Evolutionary conservation across 1,140 invertebrate genomes (phyloP), one percentile per base, ranked within the genome.

Genomic region (Stenopsyche tienmushanensis): DNA sequence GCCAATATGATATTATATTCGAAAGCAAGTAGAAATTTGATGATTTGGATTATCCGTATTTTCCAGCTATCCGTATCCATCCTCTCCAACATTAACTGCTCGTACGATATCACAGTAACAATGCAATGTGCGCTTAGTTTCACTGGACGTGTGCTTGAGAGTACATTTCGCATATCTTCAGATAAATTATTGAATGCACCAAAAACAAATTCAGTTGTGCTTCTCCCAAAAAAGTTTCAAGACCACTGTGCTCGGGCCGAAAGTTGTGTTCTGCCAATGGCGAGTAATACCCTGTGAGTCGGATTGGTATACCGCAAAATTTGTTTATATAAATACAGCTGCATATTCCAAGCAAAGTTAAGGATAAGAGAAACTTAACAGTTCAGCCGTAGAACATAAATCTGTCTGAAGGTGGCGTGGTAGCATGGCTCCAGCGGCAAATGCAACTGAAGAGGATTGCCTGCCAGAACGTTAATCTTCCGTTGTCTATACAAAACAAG

Each of bases 391-490:
- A 34, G 29, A 34, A 34, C 29, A 34, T 34, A 34, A 34, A 34
- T 34, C 13, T 34, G 13, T 34, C 29, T 34, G 29, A 5, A 7
- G 29, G 29, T 34, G 29, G 29, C 29, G 29, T 34, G 13, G 29
- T 13, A 13, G 29, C 29, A 13, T 20, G 42, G 53, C 25, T 17
- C 26, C 13, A 7, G 59, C 8, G 8, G 13, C 42, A 25, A 15
- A 20, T 34, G 3, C 3, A 20, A 44, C 52, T 21, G 17, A 25
- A 25, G 21, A 26, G 25, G 29, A 58, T 26, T 58, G 42, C 24
- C 54, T 65, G 20, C 21, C 15, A 41, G 26, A 49, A 47, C 25
- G 64, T 66, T 66, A 66, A 66, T 66, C 64, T 66, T 54, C 15
- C 3, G 54, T 41, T 53, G 64, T 66, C 64, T 55, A 44, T 60